These are phyloP conservation scores for Plemyria rubiginata DNA, from an alignment of 2,888 invertebrate genomes.

Conservation along the genomic window DNA sequence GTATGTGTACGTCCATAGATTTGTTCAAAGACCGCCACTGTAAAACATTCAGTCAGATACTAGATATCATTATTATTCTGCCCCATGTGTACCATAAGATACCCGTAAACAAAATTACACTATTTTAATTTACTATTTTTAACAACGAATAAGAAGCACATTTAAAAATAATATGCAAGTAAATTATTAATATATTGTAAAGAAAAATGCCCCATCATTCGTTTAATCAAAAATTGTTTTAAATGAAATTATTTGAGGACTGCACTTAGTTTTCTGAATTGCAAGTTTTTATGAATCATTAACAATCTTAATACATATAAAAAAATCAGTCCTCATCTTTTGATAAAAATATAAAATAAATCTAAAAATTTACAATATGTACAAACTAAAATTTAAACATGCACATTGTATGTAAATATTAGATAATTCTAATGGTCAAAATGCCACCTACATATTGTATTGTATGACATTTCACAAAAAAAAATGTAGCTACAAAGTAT, in stretches of 20 bases:
- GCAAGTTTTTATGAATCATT: slow-evolving; percentile 9
- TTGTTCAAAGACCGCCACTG: too few relatives aligned
- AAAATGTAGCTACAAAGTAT: neutral
- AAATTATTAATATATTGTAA: neutral
- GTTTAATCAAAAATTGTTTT: slow-evolving; percentile 6
- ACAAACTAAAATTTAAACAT: slow-evolving; percentile 19
- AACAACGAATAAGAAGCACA: slow-evolving; percentile 11
- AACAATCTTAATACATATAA: slow-evolving; percentile 21
- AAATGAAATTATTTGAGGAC: slow-evolving; percentile 23
- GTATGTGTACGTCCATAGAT: too few relatives aligned
- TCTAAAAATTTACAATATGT: slow-evolving; percentile 28
- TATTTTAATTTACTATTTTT: slow-evolving; percentile 2
- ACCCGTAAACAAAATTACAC: too few relatives aligned
- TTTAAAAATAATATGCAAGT: neutral
- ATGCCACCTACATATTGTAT: slow-evolving; percentile 4
- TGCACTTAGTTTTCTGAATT: slow-evolving; percentile 5
- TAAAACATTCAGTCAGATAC: too few relatives aligned
- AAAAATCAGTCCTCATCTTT: slow-evolving; percentile 30
- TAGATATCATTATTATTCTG: too few relatives aligned
- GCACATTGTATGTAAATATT: neutral
- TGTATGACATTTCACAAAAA: slow-evolving; percentile 11
- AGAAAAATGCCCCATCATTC: slow-evolving; percentile 26
- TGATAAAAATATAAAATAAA: slow-evolving; percentile 16
- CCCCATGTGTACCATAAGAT: too few relatives aligned
- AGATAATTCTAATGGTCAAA: slow-evolving; percentile 17